A percentile compares a stretch with the other conserved stretches of the same genome.
phyloP scores from a whole-genome alignment of 2,797 vertebrate species.

The Lacerta bilineata region DNA sequence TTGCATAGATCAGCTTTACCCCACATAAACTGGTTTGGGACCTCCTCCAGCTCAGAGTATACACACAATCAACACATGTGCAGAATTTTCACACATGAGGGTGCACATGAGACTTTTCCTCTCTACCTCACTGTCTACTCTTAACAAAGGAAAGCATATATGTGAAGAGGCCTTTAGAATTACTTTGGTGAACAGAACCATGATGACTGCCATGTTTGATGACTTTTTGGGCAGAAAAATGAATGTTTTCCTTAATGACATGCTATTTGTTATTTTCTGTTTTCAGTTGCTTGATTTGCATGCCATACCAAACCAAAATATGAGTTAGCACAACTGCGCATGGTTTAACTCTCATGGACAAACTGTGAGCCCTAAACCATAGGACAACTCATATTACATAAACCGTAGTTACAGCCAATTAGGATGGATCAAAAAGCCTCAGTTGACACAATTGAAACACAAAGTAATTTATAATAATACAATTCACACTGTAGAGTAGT shows the following conservation, averaged over 20 bases:
- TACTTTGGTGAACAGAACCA: background rate
- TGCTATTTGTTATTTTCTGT: background rate
- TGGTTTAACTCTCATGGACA: no score
- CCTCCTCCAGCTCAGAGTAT: background rate
- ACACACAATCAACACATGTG: background rate
- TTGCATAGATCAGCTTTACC: background rate
- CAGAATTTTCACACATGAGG: background rate
- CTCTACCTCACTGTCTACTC: background rate
- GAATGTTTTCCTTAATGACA: background rate
- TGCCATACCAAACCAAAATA: no score
- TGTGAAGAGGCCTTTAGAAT: background rate
- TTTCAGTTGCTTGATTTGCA: no score
- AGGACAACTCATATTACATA: no score
- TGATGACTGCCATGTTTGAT: background rate
- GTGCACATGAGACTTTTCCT: background rate
- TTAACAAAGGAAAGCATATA: background rate
- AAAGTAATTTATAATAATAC: background rate
- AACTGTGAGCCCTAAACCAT: no score
- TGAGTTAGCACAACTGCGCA: no score
- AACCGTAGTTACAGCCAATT: no score
- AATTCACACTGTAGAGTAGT: no score
- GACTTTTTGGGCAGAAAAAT: background rate
- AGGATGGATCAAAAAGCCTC: background rate
- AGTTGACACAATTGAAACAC: background rate
- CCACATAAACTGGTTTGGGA: background rate